Conservation (phyloP, 2,888 invertebrate genomes). For the Pharmacophagus antenor region DNA sequence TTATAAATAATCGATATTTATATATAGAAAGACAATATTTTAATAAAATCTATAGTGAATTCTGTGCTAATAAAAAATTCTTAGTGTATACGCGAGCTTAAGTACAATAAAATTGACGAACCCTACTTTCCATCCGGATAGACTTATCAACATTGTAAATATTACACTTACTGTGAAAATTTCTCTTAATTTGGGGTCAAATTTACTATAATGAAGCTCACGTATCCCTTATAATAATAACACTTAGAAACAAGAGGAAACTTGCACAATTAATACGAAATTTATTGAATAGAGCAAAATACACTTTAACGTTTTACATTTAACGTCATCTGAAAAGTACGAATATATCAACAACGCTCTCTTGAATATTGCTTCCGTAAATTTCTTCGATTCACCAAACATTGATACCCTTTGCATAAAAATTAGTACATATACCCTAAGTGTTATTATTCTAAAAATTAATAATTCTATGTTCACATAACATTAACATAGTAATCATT, state of each 20-base stretch:
- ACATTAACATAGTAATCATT: not conserved
- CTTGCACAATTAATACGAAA: not conserved
- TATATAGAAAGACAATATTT: constrained; percentile 7
- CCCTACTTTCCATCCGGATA: not conserved
- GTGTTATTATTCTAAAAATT: constrained; percentile 4
- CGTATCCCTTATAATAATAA: constrained; percentile 11
- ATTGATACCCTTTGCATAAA: no score
- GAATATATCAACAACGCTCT: no score
- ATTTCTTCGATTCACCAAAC: no score
- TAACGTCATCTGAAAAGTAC: no score
- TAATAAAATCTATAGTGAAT: constrained; percentile 9
- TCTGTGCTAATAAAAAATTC: constrained; percentile 17
- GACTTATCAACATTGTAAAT: not conserved
- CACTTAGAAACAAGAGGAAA: not conserved
- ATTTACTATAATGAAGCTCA: constrained; percentile 9
- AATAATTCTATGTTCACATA: not conserved
- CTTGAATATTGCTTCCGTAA: not conserved
- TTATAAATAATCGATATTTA: constrained; percentile 7
- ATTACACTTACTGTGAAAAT: not conserved
- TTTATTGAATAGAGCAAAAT: not conserved
- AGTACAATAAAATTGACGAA: not conserved
- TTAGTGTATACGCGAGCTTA: constrained; percentile 7
- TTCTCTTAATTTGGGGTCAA: not conserved
- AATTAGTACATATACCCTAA: not conserved
- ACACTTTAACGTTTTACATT: not conserved